phyloP scores from a whole-genome alignment of 2,888 invertebrate genomes.

The Phyto melanocephala region DNA sequence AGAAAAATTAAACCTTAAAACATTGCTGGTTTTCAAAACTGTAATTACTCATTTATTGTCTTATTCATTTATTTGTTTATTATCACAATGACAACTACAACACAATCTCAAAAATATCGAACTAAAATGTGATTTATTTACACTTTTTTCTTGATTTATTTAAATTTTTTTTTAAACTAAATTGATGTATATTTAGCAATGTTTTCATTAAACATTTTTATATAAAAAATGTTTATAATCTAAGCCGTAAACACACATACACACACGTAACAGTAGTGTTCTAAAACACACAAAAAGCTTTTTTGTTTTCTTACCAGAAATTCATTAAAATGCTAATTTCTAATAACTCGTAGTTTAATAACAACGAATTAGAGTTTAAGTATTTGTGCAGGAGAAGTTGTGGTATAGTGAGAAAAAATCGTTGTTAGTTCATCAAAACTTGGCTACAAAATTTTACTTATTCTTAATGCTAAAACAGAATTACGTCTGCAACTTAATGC shows the following conservation, averaged over 20 bases:
- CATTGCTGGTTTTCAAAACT: neutral
- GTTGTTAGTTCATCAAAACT: too few relatives aligned
- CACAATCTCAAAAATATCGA: too few relatives aligned
- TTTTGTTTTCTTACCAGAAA: neutral
- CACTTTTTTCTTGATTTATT: too few relatives aligned
- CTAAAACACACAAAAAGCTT: neutral
- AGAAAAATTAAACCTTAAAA: neutral
- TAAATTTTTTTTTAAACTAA: neutral
- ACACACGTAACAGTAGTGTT: neutral
- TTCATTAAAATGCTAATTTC: conserved; percentile 8
- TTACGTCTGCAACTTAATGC: too few relatives aligned
- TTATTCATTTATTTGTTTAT: neutral
- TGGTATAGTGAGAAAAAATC: too few relatives aligned
- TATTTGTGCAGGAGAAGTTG: neutral
- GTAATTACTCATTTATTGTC: conserved; percentile 2
- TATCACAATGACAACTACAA: neutral
- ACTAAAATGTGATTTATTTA: too few relatives aligned
- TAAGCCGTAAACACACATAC: neutral
- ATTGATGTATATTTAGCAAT: neutral
- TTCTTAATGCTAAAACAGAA: too few relatives aligned
- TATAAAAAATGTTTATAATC: neutral
- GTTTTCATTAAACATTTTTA: neutral
- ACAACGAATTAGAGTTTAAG: neutral
- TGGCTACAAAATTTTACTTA: too few relatives aligned
- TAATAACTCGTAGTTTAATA: neutral